Evolutionary conservation across 2,888 invertebrate species (phyloP).

Genomic region (Metacarcinus magister): DNA sequence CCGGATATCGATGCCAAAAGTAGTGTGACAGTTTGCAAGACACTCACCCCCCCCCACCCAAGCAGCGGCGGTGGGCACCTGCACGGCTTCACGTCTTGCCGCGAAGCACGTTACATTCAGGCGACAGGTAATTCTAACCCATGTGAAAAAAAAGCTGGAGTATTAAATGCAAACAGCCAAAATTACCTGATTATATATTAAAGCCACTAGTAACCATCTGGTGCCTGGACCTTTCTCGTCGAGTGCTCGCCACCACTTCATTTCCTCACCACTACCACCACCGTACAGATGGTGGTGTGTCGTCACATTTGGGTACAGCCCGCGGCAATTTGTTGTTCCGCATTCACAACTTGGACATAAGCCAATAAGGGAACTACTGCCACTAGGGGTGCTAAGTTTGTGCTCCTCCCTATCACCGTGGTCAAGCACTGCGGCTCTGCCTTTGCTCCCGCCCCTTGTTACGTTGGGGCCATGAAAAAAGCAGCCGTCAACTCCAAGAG

Average conservation of each 20-base stretch:
- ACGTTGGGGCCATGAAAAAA: not conserved
- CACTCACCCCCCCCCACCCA: not conserved
- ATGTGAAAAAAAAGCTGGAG: not conserved
- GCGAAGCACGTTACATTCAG: not conserved
- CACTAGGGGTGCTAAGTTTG: conserved; percentile 69
- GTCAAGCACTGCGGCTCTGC: conserved; percentile 59
- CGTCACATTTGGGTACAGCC: conserved; percentile 62
- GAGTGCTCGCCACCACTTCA: not conserved
- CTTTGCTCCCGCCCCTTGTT: not conserved
- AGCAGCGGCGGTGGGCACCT: not conserved
- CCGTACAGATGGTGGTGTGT: conserved; percentile 1
- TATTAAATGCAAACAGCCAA: not conserved
- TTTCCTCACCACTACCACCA: not conserved
- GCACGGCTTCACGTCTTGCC: not conserved
- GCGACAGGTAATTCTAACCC: not conserved
- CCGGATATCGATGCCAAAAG: conserved; percentile 53
- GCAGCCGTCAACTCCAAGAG: not conserved
- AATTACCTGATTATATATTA: not conserved
- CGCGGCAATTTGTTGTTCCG: conserved; percentile 68
- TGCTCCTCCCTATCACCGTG: conserved; percentile 62
- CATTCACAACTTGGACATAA: conserved; percentile 65
- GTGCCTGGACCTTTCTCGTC: not conserved
- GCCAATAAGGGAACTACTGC: conserved; percentile 72
- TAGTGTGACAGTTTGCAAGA: conserved; percentile 28
- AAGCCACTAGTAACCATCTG: not conserved